A percentile compares a stretch with the other conserved stretches of the same genome.
phyloP scores from a whole-genome alignment of 2,888 invertebrate genomes.

The Monoplex corrugatus region DNA sequence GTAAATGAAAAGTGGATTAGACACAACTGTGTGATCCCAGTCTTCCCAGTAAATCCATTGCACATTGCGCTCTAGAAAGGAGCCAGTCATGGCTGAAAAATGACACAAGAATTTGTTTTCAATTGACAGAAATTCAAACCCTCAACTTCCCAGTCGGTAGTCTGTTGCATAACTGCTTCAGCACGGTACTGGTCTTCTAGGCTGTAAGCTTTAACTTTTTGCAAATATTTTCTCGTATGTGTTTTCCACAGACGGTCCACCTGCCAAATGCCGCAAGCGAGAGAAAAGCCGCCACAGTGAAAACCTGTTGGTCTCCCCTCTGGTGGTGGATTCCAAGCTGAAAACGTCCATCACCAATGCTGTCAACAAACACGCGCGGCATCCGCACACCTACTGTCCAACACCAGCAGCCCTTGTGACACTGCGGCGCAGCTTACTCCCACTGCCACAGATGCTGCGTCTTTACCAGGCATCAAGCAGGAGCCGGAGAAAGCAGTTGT shows the following conservation, averaged over 20 bases:
- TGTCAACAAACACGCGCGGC: slow-evolving; percentile 57
- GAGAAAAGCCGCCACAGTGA: slow-evolving; percentile 37
- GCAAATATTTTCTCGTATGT: too few species aligned
- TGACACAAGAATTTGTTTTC: too few species aligned
- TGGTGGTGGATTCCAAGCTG: slow-evolving; percentile 49
- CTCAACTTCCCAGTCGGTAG: too few species aligned
- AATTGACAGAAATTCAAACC: too few species aligned
- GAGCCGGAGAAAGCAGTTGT: neutral
- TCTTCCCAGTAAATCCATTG: too few species aligned
- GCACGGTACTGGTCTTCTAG: too few species aligned
- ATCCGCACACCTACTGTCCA: neutral
- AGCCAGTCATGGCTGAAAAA: too few species aligned
- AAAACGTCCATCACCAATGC: slow-evolving; percentile 59
- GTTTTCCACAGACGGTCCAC: slow-evolving; percentile 45
- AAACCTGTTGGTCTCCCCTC: slow-evolving; percentile 40
- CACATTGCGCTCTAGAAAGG: too few species aligned
- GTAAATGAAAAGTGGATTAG: too few species aligned
- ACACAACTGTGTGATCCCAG: too few species aligned
- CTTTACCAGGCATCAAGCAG: neutral
- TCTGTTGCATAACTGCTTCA: too few species aligned
- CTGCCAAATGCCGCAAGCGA: slow-evolving; percentile 42
- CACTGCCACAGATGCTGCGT: neutral
- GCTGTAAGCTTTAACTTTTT: too few species aligned
- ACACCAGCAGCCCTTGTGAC: neutral
- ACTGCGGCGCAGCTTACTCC: neutral